A percentile compares a stretch with the other conserved stretches of the same genome.
Conservation (phyloP, 2,113 vertebrate species). For the Myrmecobius fasciatus region DNA sequence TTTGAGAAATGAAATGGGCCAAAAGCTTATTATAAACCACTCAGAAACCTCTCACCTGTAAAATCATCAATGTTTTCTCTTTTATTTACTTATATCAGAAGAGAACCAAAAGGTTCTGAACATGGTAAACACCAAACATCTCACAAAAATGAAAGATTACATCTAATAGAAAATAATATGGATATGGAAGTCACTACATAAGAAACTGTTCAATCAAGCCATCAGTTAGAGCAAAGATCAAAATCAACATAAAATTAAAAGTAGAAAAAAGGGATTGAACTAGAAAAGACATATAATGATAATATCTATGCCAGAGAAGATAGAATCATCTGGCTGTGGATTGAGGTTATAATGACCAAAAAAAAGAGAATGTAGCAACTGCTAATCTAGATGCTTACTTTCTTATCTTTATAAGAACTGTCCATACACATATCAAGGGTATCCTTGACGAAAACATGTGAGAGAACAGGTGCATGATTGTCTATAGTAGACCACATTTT, state of each 20-base stretch:
- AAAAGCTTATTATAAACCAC: background rate
- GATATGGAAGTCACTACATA: background rate
- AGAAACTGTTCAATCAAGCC: background rate
- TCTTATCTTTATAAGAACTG: background rate
- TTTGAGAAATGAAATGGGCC: background rate
- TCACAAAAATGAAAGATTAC: background rate
- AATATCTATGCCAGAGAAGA: background rate
- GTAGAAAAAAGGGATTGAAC: background rate
- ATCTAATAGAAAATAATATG: background rate
- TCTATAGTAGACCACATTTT: no score
- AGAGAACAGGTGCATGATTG: background rate
- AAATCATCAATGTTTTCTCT: background rate
- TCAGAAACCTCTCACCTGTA: background rate
- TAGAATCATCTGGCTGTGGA: background rate
- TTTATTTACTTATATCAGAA: background rate
- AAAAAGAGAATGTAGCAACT: background rate
- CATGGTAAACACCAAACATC: background rate
- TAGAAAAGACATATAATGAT: background rate
- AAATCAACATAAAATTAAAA: background rate
- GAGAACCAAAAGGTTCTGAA: background rate
- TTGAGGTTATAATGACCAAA: background rate
- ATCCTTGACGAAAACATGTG: background rate
- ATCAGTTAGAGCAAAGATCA: background rate
- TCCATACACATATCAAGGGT: background rate
- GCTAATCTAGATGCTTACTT: background rate